phyloP scores from a whole-genome alignment of 1,140 invertebrate species.

The Formica selysi region DNA sequence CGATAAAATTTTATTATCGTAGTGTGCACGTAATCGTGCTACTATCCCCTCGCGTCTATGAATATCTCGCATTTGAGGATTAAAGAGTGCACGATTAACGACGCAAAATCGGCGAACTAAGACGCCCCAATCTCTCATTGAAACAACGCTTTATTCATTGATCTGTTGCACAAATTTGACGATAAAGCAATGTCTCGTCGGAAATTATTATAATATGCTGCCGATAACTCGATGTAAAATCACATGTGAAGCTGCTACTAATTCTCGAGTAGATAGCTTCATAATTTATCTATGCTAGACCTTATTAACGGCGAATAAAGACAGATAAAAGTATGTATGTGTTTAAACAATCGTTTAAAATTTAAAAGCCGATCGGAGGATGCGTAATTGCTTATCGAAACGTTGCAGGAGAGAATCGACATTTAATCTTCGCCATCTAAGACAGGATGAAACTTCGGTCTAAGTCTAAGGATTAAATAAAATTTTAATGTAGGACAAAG shows the following conservation, averaged over 20 bases:
- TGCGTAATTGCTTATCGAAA: conserved; percentile 40
- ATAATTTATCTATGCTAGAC: background rate
- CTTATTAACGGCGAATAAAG: conserved; percentile 12
- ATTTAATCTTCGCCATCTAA: conserved; percentile 25
- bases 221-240: background rate
- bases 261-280: background rate
- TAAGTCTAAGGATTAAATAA: conserved; percentile 32
- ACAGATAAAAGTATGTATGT: background rate
- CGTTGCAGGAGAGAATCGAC: background rate
- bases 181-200: background rate
- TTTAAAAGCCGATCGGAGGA: conserved; percentile 5
- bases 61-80: background rate
- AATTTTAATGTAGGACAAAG: conserved; percentile 46
- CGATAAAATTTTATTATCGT: conserved; percentile 30
- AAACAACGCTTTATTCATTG: background rate
- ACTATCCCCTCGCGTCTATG: background rate
- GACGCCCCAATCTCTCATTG: background rate
- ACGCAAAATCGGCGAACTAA: background rate
- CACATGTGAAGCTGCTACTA: background rate
- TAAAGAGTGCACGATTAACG: background rate
- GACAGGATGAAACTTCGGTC: conserved; percentile 26
- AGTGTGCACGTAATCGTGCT: background rate
- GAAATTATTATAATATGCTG: conserved; percentile 15
- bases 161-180: background rate
- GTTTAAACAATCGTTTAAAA: conserved; percentile 13